These are phyloP conservation scores for Paraplagusia blochii DNA, from an alignment of 2,113 vertebrate species.

Conservation along the genomic window DNA sequence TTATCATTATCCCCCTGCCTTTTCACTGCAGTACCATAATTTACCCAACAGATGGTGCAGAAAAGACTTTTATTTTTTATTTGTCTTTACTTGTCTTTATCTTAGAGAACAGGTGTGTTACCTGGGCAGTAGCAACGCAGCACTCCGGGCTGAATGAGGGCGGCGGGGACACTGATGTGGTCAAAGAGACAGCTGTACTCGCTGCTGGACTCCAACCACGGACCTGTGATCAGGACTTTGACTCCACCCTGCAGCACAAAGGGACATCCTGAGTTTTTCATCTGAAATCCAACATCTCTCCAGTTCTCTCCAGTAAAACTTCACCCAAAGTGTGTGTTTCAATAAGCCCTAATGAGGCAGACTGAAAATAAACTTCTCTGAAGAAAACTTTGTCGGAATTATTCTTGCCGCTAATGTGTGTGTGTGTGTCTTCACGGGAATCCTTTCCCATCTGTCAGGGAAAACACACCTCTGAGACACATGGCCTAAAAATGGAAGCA, in stretches of 20 bases:
- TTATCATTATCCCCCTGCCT: too few relatives aligned
- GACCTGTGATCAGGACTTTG: conserved; percentile 97
- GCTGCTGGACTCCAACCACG: conserved; percentile 95
- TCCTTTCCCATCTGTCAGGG: not conserved
- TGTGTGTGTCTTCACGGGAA: too few relatives aligned
- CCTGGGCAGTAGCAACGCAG: conserved; percentile 99
- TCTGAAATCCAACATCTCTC: not conserved
- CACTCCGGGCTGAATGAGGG: conserved; percentile 96
- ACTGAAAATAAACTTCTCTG: too few relatives aligned
- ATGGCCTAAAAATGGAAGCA: conserved; percentile 1
- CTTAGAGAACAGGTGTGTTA: conserved; percentile 61
- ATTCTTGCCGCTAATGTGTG: not conserved
- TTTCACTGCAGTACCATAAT: too few relatives aligned
- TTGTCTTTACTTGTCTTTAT: too few relatives aligned
- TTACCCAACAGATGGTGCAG: too few relatives aligned
- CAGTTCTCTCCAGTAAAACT: not conserved
- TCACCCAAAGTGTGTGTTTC: too few relatives aligned
- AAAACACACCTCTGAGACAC: conserved; percentile 10
- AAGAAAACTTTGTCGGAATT: not conserved
- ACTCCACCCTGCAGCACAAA: conserved; percentile 86
- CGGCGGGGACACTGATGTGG: conserved; percentile 96
- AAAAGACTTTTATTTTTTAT: too few relatives aligned
- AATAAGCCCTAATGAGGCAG: too few relatives aligned
- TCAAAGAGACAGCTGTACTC: conserved; percentile 98
- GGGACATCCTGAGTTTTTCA: conserved; percentile 18